Base-by-base conservation (phyloP, 1,140 invertebrate genomes). In the Oppia nitens region DNA sequence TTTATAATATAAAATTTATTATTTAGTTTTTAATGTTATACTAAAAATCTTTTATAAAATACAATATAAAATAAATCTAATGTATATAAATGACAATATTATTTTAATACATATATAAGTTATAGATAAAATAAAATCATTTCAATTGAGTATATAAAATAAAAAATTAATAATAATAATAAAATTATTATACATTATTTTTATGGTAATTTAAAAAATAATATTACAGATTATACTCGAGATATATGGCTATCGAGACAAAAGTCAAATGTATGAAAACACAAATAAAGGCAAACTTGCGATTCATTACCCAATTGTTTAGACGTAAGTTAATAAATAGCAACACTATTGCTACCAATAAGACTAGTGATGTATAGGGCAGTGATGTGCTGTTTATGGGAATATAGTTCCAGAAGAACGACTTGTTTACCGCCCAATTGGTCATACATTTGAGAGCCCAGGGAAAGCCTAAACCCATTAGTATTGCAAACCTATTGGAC, bases 401-500 rank as follows among this genome's bases (percentile, higher is more conserved):
- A 9, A 40, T 40, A 9, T 6, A 17, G 17, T 40, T 40, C 32
- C 6, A 40, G 6, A 17, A 40, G 32, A 40, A 40, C 17, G 32
- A 40, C 6, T 17, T 40, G 17, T 40, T 40, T 40, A 17, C 32
- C 6, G 17, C 17, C 32, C 32, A 40, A 40, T 40, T 40, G 17
- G 32, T 17, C 6, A 40, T 40, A 40, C 32, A 40, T 40, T 40
- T 40, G 32, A 40, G 6, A 40, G 17, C 32, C 87, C 86, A 90
- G 0, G 86, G 86, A 14, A 87, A 65, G 2, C 84, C 84, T 14
- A 90, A 70, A 14, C 85, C 87, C n/a, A 89, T 74, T 0, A 89
- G 67, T 54, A 89, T 87, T 57, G 87, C 85, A 65, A 90, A 72
- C 0, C 85, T 86, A 64, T 88, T 89, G 0, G 84, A 84, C 0